Conservation (phyloP, 2,797 vertebrate species). For the Alectoris magna region DNA sequence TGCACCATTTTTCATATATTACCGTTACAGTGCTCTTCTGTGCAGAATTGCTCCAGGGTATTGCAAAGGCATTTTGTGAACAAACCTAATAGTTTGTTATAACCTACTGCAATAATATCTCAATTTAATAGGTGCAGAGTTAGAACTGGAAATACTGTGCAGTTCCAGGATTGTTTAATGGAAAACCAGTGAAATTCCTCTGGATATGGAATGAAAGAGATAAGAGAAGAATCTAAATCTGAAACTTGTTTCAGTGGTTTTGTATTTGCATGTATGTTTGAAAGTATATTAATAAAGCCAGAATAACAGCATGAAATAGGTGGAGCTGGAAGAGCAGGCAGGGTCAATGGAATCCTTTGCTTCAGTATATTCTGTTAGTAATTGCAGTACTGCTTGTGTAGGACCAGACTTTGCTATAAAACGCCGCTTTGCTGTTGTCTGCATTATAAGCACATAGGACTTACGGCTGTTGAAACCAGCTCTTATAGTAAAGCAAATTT, state of each 20-base stretch:
- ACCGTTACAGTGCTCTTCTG: neutral
- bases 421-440: neutral
- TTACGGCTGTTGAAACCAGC: constrained; percentile 15
- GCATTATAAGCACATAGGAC: neutral
- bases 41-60: neutral
- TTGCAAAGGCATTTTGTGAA: neutral
- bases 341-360: neutral
- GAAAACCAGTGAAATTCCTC: neutral
- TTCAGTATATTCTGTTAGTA: neutral
- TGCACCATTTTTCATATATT: neutral
- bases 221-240: neutral
- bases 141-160: neutral
- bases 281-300: neutral
- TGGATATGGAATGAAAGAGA: neutral
- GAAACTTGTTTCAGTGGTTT: neutral
- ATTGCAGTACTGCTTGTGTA: neutral
- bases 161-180: neutral
- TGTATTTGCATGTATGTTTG: neutral
- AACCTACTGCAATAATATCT: neutral
- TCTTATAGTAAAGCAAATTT: constrained; percentile 50
- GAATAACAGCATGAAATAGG: neutral
- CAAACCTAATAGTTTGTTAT: neutral
- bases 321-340: neutral
- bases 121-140: neutral
- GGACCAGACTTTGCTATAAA: neutral